phyloP scores from a whole-genome alignment of 2,797 vertebrate genomes.

The Pangasius sanitwongsei region DNA sequence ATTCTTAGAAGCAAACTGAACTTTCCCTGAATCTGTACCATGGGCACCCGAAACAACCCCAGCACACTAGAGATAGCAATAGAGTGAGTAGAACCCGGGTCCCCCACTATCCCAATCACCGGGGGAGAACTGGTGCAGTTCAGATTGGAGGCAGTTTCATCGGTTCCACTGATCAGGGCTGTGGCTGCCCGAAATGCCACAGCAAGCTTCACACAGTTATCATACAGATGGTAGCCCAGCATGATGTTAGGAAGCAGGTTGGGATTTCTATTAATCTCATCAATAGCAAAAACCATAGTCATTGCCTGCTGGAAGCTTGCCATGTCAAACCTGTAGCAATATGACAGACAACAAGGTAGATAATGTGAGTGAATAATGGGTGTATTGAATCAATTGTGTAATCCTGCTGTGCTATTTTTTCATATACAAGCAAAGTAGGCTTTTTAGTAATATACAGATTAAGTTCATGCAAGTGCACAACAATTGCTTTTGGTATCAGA shows the following conservation, averaged over 20 bases:
- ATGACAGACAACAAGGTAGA: constrained; percentile 19
- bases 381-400: constrained; percentile 27
- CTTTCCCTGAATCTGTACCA: constrained; percentile 51
- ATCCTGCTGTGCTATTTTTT: neutral
- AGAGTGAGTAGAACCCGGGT: constrained; percentile 61
- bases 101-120: constrained; percentile 62
- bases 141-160: constrained; percentile 21
- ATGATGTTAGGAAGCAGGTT: constrained; percentile 71
- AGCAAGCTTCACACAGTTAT: constrained; percentile 71
- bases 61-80: constrained; percentile 64
- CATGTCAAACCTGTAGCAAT: constrained; percentile 62
- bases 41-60: constrained; percentile 61
- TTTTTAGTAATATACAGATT: neutral
- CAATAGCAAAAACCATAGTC: constrained; percentile 71
- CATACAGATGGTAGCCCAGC: constrained; percentile 74
- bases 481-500: neutral
- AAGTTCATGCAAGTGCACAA: neutral
- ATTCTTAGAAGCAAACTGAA: neutral
- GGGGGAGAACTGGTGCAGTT: constrained; percentile 55
- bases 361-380: neutral
- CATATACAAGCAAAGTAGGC: too few relatives aligned
- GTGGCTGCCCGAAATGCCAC: constrained; percentile 70
- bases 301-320: constrained; percentile 63
- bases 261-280: constrained; percentile 72
- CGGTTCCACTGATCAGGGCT: constrained; percentile 60